Conservation (phyloP, 2,113 vertebrate species). For the Lanius ludovicianus region DNA sequence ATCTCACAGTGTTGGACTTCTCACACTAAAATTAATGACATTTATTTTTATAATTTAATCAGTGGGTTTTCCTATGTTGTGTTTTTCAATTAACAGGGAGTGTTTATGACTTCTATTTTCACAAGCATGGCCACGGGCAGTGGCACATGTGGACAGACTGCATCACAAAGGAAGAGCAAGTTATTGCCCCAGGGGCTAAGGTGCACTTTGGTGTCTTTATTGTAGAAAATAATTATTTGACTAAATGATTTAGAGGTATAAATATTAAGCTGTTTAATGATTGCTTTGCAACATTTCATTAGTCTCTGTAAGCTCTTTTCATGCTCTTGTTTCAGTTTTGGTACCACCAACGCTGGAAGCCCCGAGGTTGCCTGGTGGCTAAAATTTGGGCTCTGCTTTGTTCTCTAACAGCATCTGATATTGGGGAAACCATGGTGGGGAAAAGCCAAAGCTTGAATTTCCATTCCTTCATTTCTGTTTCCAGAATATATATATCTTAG, state of each 20-base stretch:
- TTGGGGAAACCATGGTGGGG: background rate
- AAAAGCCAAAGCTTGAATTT: background rate
- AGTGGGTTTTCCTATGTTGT: background rate
- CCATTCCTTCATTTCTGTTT: background rate
- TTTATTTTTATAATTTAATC: background rate
- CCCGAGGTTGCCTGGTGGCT: background rate
- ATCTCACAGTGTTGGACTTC: background rate
- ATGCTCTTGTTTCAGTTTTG: background rate
- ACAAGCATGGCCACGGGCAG: conserved; percentile 81
- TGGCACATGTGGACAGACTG: conserved; percentile 87
- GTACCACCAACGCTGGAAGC: background rate
- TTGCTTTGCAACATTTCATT: background rate
- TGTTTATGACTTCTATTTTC: conserved; percentile 90
- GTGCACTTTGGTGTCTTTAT: conserved; percentile 60
- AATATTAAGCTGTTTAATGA: background rate
- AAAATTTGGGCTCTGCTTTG: background rate
- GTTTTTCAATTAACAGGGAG: conserved; percentile 75
- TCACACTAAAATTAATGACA: background rate
- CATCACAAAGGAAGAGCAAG: conserved; percentile 80
- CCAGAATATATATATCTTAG: background rate
- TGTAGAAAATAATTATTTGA: background rate
- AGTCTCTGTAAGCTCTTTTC: background rate
- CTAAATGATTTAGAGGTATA: background rate
- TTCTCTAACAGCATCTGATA: background rate
- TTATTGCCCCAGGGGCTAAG: conserved; percentile 77